Evolutionary conservation across 2,113 vertebrate species (phyloP).

Genomic region (Proterorhinus semilunaris): DNA sequence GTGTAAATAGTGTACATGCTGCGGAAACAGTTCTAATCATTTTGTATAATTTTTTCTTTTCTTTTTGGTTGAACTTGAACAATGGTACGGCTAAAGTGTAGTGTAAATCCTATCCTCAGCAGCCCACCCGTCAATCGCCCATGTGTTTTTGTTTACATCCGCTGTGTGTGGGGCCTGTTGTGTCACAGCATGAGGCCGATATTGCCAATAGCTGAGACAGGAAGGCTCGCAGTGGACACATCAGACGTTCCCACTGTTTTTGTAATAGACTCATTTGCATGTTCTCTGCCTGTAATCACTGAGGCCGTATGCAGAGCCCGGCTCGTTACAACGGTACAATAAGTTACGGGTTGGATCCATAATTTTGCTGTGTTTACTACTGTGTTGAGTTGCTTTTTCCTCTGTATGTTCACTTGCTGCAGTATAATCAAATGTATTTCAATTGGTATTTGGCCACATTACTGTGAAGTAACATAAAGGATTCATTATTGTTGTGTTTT

Average conservation of each 20-base stretch:
- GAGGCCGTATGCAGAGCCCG: conserved; percentile 46
- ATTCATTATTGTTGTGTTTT: too few species aligned
- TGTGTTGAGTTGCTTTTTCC: conserved; percentile 4
- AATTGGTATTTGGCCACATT: too few species aligned
- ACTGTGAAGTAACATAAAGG: too few species aligned
- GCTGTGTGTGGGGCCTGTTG: neutral
- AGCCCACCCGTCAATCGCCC: conserved; percentile 15
- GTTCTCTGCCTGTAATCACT: conserved; percentile 49
- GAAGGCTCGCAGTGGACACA: conserved; percentile 19
- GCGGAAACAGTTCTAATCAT: too few species aligned
- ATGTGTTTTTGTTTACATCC: conserved; percentile 61
- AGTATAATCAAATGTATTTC: too few species aligned
- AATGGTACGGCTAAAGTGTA: neutral
- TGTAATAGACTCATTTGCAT: conserved; percentile 46
- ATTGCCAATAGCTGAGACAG: conserved; percentile 22
- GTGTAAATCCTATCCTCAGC: neutral
- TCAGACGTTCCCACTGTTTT: conserved; percentile 51
- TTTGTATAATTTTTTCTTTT: too few species aligned
- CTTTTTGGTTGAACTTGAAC: too few species aligned
- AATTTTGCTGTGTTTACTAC: conserved; percentile 18
- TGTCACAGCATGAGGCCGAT: conserved; percentile 52
- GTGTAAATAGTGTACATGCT: too few species aligned
- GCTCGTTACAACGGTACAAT: conserved; percentile 16
- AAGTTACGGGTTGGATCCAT: conserved; percentile 33
- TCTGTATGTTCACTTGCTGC: neutral